A percentile compares a stretch with the other conserved stretches of the same genome.
phyloP scores from a whole-genome alignment of 2,797 vertebrate genomes.

The Myotis planiceps region DNA sequence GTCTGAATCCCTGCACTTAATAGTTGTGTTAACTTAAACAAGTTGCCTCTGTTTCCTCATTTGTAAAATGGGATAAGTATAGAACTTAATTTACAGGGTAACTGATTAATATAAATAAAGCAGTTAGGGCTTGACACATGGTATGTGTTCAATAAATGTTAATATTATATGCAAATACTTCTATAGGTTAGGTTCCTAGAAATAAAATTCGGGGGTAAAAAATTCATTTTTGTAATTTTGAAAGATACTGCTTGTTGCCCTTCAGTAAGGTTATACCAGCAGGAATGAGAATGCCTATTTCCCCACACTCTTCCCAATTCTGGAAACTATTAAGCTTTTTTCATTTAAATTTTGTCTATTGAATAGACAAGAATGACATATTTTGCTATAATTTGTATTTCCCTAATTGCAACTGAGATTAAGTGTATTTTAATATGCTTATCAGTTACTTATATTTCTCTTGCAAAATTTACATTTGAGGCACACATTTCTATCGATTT shows the following conservation, averaged over 20 bases:
- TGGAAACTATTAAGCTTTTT: slow-evolving; percentile 1
- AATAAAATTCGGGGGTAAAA: not conserved
- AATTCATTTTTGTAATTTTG: not conserved
- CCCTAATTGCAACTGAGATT: not conserved
- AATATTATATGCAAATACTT: not conserved
- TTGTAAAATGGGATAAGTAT: not conserved
- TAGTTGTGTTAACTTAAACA: not conserved
- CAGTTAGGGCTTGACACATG: not conserved
- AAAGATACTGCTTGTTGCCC: not conserved
- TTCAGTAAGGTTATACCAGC: not conserved
- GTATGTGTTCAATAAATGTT: not conserved
- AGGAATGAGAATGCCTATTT: slow-evolving; percentile 10
- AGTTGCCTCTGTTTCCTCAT: not conserved
- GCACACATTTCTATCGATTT: not conserved
- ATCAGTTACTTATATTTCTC: not conserved
- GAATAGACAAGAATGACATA: not conserved
- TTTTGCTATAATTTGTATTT: not conserved
- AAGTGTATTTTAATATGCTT: not conserved
- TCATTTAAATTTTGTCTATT: not conserved
- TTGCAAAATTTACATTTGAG: not conserved
- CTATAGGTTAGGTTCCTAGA: not conserved
- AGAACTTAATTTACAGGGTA: not conserved
- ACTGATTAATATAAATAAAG: slow-evolving; percentile 2
- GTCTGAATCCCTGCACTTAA: not conserved
- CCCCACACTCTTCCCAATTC: not conserved